phyloP scores from a whole-genome alignment of 1,140 invertebrate genomes.

The Plutomurus gul region DNA sequence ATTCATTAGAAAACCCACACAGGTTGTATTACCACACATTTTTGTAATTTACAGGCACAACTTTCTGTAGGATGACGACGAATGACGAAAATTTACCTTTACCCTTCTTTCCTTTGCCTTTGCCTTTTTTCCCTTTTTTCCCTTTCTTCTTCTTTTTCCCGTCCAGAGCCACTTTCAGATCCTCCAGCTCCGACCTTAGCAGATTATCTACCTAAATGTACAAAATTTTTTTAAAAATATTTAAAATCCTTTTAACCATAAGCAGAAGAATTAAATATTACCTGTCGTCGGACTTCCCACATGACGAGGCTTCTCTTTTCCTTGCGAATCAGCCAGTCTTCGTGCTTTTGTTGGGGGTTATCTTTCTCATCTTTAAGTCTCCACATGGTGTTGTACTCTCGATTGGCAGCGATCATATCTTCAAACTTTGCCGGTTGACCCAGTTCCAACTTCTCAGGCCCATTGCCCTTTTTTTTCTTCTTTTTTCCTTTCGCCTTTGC shows the following conservation, averaged over 20 bases:
- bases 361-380: slow-evolving; percentile 73
- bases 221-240: neutral
- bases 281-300: slow-evolving; percentile 73
- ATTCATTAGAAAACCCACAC: no score
- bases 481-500: slow-evolving; percentile 60
- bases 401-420: slow-evolving; percentile 60
- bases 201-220: slow-evolving; percentile 67
- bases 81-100: no score
- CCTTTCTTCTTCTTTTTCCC: slow-evolving; percentile 69
- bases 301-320: slow-evolving; percentile 84
- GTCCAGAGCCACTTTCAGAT: slow-evolving; percentile 77
- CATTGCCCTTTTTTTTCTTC: slow-evolving; percentile 60
- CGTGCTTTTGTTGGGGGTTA: slow-evolving; percentile 72
- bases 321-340: slow-evolving; percentile 78
- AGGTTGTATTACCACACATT: no score
- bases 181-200: slow-evolving; percentile 80
- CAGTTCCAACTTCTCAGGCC: slow-evolving; percentile 65
- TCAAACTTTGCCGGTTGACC: slow-evolving; percentile 63
- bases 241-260: neutral
- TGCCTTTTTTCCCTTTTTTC: slow-evolving; percentile 57
- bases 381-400: slow-evolving; percentile 73
- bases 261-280: no score
- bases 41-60: no score
- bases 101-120: slow-evolving; percentile 64
- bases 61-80: no score